Evolutionary conservation across 2,888 invertebrate genomes (phyloP).

Genomic region (Tigriopus californicus): DNA sequence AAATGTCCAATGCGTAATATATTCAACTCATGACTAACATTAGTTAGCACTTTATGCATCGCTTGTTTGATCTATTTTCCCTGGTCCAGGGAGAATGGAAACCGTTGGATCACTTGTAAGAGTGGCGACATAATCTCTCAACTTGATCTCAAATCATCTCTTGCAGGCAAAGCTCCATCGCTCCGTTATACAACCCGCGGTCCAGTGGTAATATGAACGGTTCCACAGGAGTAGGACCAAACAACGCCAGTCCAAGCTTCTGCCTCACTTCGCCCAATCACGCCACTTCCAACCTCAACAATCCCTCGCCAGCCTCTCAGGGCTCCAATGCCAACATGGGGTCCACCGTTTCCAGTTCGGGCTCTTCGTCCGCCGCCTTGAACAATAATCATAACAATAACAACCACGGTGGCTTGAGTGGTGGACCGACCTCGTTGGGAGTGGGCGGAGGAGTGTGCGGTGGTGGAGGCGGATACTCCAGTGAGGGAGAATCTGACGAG

Average conservation of each 20-base stretch:
- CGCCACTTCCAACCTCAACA: background rate
- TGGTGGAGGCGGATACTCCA: conserved; percentile 45
- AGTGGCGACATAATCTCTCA: too few species aligned
- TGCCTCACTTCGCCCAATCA: background rate
- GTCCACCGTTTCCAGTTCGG: background rate
- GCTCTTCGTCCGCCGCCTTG: background rate
- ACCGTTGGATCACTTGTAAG: too few species aligned
- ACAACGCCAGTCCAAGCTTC: background rate
- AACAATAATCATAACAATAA: background rate
- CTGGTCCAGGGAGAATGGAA: too few species aligned
- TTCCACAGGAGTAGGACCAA: background rate
- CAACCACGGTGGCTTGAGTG: background rate
- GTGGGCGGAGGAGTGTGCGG: background rate
- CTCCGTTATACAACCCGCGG: background rate
- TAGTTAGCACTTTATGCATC: too few species aligned
- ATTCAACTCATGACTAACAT: too few species aligned
- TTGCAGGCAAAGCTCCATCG: conserved; percentile 2
- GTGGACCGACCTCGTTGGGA: background rate
- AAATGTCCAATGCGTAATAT: too few species aligned
- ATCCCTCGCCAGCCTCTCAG: background rate
- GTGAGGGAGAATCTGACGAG: conserved; percentile 79
- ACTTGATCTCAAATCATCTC: too few species aligned
- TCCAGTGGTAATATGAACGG: background rate
- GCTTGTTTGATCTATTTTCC: too few species aligned
- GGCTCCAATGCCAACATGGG: background rate